Percentiles rank a stretch among this genome's conserved stretches.
Evolutionary conservation across 1,140 invertebrate genomes (phyloP).

Genomic region (Pachyrhynchus sulphureomaculatus): DNA sequence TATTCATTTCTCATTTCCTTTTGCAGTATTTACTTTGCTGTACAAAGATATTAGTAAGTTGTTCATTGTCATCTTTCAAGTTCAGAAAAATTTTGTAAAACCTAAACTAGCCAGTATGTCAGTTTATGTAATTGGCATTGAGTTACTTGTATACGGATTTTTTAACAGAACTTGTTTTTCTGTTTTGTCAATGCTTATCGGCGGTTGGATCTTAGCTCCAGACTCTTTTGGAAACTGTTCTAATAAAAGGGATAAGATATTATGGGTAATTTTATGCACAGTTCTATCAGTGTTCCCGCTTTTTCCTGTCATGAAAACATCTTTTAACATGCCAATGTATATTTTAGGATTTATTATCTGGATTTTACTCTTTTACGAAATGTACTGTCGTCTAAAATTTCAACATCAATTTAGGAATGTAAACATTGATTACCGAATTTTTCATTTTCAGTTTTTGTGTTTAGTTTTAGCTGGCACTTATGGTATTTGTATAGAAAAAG

Average conservation of each 20-base stretch:
- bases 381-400: slow-evolving; percentile 24
- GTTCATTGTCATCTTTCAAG: background rate
- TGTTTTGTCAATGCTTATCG: slow-evolving; percentile 34
- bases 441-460: slow-evolving; percentile 26
- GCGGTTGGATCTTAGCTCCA: slow-evolving; percentile 22
- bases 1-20: slow-evolving; percentile 39
- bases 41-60: background rate
- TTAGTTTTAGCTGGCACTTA: slow-evolving; percentile 30
- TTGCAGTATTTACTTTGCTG: slow-evolving; percentile 25
- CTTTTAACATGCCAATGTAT: slow-evolving; percentile 39
- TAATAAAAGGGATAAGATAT: slow-evolving; percentile 29
- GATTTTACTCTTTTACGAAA: slow-evolving; percentile 31
- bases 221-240: slow-evolving; percentile 25
- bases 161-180: slow-evolving; percentile 35
- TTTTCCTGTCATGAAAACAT: slow-evolving; percentile 42
- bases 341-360: slow-evolving; percentile 33
- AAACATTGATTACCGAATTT: slow-evolving; percentile 10
- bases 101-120: slow-evolving; percentile 9
- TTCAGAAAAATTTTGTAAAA: background rate
- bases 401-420: slow-evolving; percentile 19
- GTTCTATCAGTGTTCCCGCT: slow-evolving; percentile 38
- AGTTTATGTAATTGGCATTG: slow-evolving; percentile 28
- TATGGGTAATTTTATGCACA: slow-evolving; percentile 35
- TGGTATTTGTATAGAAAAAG: slow-evolving; percentile 29
- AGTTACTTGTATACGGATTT: slow-evolving; percentile 40